Evolutionary conservation across 2,797 vertebrate species (phyloP), one percentile per base, ranked within the genome.

Genomic region (Gila robusta): DNA sequence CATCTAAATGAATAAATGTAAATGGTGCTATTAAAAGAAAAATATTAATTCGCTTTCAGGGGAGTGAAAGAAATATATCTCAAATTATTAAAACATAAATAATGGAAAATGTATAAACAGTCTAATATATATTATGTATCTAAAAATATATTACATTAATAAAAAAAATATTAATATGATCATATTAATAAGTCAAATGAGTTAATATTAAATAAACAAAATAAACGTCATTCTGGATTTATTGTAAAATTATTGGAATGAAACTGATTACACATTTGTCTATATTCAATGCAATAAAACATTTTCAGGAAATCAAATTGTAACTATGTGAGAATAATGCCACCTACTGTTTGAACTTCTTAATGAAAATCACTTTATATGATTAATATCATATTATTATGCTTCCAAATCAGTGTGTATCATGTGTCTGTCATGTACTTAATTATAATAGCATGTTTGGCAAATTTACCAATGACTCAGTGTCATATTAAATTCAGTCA

Each of bases 311-410:
- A 70, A 69, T 35, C 26, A 72, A 16, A 70, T 35, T 7, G 14
- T 49, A 73, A 11, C 81, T n/a, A 23, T 80, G 47, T 39, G 73
- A 74, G 67, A 74, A 32, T 89, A 85, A 89, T 90, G 89, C 91
- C 92, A 88, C 83, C 92, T 92, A 72, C 86, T 86, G 91, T 89
- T 28, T 28, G 19, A 32, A 71, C 6, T 37, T 83, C 32, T 82
- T 44, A 14, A 52, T 26, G 39, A 62, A 21, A 81, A 54, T 16
- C 10, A 44, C 5, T 17, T 8, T 32, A 8, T 35, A 37, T 62
- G 2, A 35, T 17, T 32, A 12, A 41, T 26, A 4, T 64, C 12
- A 32, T 56, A 21, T 66, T 32, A 35, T 80, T 66, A 44, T 49
- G 19, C 41, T 47, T 28, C 6, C 14, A 73, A 44, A 28, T 26